phyloP scores from a whole-genome alignment of 2,888 invertebrate species.

The Drosophila greeni region DNA sequence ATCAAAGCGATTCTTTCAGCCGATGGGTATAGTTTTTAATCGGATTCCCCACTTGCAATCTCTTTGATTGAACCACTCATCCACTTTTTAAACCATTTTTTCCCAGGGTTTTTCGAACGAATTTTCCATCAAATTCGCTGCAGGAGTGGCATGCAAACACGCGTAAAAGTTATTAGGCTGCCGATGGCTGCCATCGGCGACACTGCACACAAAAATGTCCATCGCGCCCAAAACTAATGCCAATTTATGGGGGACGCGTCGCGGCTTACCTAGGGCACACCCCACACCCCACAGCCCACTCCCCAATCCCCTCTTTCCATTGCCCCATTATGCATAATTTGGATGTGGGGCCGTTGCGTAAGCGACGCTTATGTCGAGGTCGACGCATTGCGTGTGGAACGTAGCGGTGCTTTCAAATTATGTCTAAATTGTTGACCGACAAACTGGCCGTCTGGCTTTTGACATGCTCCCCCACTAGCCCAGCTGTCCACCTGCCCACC shows the following conservation, averaged over 20 bases:
- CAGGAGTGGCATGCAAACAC: slow-evolving; percentile 70
- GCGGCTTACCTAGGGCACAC: slow-evolving; percentile 23
- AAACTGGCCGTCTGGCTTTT: slow-evolving; percentile 36
- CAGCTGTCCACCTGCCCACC: not conserved
- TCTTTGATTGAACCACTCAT: slow-evolving; percentile 9
- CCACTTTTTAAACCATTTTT: slow-evolving; percentile 8
- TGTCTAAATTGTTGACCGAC: slow-evolving; percentile 58
- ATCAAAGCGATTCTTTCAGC: slow-evolving; percentile 4
- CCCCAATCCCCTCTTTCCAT: not conserved
- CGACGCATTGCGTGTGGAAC: slow-evolving; percentile 37
- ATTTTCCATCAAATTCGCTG: slow-evolving; percentile 55
- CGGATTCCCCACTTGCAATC: slow-evolving; percentile 23
- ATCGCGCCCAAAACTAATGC: slow-evolving; percentile 56
- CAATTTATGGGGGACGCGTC: slow-evolving; percentile 62
- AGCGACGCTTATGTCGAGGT: slow-evolving; percentile 40
- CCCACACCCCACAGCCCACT: not conserved
- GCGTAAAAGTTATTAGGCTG: slow-evolving; percentile 72
- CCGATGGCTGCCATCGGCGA: slow-evolving; percentile 51
- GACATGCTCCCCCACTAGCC: slow-evolving; percentile 1
- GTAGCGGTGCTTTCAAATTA: slow-evolving; percentile 59
- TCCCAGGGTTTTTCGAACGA: slow-evolving; percentile 7
- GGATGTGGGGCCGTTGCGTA: slow-evolving; percentile 65
- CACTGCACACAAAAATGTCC: slow-evolving; percentile 48
- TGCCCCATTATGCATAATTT: slow-evolving; percentile 62
- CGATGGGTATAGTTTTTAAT: slow-evolving; percentile 25